Evolutionary conservation across 1,140 invertebrate species (phyloP).

Genomic region (Drosophila nigromelanica): DNA sequence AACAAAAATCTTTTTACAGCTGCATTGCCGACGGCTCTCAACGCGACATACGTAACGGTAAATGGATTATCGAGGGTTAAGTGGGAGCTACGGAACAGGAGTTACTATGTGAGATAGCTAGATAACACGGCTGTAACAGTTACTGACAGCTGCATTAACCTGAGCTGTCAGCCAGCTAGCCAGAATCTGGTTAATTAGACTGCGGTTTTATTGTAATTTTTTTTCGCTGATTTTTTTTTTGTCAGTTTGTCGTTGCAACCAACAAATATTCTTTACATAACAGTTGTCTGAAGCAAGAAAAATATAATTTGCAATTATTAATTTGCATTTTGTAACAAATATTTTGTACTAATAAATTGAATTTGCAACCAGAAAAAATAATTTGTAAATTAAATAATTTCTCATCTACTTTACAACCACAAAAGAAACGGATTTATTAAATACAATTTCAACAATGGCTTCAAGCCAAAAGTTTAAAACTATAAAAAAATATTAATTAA

Average conservation of each 20-base stretch:
- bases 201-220: too few relatives aligned
- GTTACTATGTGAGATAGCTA: constrained; percentile 2
- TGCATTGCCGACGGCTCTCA: constrained; percentile 33
- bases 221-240: too few relatives aligned
- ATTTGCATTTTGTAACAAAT: too few relatives aligned
- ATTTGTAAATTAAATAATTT: too few relatives aligned
- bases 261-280: too few relatives aligned
- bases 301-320: too few relatives aligned
- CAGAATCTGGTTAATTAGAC: constrained; percentile 11
- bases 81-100: not conserved
- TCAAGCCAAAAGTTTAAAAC: not conserved
- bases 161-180: constrained; percentile 30
- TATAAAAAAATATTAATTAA: constrained; percentile 30
- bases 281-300: too few relatives aligned
- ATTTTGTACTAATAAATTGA: too few relatives aligned
- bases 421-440: too few relatives aligned
- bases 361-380: too few relatives aligned
- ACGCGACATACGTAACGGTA: constrained; percentile 9
- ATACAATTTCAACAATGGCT: not conserved
- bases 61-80: not conserved
- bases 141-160: constrained; percentile 51
- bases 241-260: too few relatives aligned
- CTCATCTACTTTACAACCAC: too few relatives aligned
- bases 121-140: constrained; percentile 36
- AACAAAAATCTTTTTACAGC: constrained; percentile 2